Percentiles rank a stretch among this genome's conserved stretches.
Conservation (phyloP, 2,797 vertebrate species). For the Parauchenoglanis ngamensis region DNA sequence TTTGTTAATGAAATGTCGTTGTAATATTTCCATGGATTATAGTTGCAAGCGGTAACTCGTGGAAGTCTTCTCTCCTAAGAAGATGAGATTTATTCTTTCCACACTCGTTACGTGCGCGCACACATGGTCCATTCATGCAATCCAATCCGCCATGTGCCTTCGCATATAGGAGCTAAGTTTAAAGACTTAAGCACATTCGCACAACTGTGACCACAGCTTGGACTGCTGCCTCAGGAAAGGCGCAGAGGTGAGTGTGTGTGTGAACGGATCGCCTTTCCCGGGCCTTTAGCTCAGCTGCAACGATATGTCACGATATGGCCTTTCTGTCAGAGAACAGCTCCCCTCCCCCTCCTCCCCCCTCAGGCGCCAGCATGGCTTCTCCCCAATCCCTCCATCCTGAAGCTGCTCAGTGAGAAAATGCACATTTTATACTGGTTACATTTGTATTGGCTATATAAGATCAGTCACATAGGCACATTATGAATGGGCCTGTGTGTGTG, state of each 20-base stretch:
- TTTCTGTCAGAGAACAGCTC: slow-evolving; percentile 51
- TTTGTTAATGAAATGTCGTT: not conserved
- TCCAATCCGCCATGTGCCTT: slow-evolving; percentile 25
- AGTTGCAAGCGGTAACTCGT: not conserved
- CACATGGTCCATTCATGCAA: slow-evolving; percentile 47
- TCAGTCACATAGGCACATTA: slow-evolving; percentile 27
- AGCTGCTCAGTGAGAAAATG: slow-evolving; percentile 14
- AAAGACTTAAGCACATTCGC: slow-evolving; percentile 4
- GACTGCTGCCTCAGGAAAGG: slow-evolving; percentile 32
- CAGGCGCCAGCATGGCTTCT: slow-evolving; percentile 44
- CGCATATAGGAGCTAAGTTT: slow-evolving; percentile 34
- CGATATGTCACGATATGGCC: slow-evolving; percentile 51
- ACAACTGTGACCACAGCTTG: slow-evolving; percentile 25
- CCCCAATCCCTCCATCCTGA: slow-evolving; percentile 19
- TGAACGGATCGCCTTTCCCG: slow-evolving; percentile 49
- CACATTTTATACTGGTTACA: slow-evolving; percentile 30
- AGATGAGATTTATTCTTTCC: slow-evolving; percentile 7
- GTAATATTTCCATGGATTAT: not conserved
- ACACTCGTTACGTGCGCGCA: not conserved
- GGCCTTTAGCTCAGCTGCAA: slow-evolving; percentile 56
- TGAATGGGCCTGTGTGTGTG: slow-evolving; percentile 23
- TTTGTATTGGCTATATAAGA: slow-evolving; percentile 36
- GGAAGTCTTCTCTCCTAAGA: not conserved
- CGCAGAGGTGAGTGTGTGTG: slow-evolving; percentile 17
- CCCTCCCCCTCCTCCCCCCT: not conserved